Evolutionary conservation across 2,888 invertebrate species (phyloP).

Genomic region (Cantharis rufa): DNA sequence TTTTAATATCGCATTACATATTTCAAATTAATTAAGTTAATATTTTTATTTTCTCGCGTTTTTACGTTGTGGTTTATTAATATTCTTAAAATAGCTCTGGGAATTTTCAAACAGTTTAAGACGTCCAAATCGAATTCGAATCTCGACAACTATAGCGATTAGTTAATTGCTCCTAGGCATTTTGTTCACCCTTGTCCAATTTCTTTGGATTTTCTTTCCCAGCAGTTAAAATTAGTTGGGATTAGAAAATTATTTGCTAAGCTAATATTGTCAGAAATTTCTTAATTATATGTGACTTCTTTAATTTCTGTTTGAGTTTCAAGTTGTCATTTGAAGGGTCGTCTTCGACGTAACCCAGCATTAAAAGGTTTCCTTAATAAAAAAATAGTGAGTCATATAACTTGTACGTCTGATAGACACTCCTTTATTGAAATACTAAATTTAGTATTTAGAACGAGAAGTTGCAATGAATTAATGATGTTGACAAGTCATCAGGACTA

Average conservation of each 20-base stretch:
- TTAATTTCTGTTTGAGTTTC: background rate
- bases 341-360: background rate
- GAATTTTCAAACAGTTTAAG: background rate
- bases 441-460: background rate
- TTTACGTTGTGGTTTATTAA: too few relatives aligned
- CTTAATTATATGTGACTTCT: background rate
- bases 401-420: background rate
- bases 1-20: too few relatives aligned
- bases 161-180: background rate
- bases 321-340: background rate
- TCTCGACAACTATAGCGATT: background rate
- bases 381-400: background rate
- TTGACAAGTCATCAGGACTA: background rate
- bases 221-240: background rate
- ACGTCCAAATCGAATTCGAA: background rate
- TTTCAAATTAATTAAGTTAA: too few relatives aligned
- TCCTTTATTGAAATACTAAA: background rate
- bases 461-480: background rate
- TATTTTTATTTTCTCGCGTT: too few relatives aligned
- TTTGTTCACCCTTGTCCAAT: background rate
- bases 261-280: background rate
- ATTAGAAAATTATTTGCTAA: background rate
- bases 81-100: too few relatives aligned
- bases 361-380: background rate
- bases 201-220: background rate